Conservation (phyloP, 1,140 invertebrate species). For the Octopus sinensis region DNA sequence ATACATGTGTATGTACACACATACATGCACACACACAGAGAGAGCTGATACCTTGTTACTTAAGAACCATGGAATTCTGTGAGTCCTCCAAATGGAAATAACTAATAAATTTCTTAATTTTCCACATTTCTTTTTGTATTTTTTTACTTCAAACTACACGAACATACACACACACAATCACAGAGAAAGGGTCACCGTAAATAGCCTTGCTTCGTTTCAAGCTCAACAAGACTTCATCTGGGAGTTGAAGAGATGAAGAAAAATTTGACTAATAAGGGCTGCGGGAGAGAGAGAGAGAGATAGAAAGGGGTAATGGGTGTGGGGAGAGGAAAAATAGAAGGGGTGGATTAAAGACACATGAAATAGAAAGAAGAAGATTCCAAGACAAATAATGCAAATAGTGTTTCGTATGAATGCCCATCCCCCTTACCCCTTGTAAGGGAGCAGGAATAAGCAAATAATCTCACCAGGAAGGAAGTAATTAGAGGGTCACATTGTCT, state of each 20-base stretch:
- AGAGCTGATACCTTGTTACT: too few relatives aligned
- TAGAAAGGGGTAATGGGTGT: not conserved
- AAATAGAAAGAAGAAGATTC: not conserved
- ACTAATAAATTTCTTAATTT: too few relatives aligned
- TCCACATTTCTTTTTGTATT: not conserved
- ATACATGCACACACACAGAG: too few relatives aligned
- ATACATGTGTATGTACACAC: too few relatives aligned
- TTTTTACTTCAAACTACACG: not conserved
- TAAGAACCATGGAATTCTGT: too few relatives aligned
- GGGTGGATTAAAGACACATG: not conserved
- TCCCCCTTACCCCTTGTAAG: not conserved
- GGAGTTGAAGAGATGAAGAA: not conserved
- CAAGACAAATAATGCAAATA: not conserved
- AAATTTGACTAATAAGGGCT: not conserved
- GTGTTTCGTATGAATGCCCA: not conserved
- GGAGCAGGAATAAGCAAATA: not conserved
- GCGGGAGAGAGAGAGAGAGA: not conserved
- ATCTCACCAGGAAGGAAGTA: not conserved
- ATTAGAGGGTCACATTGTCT: not conserved
- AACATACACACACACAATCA: not conserved
- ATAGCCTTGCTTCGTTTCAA: not conserved
- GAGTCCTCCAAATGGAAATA: too few relatives aligned
- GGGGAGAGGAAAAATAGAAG: not conserved
- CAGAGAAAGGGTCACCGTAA: not conserved
- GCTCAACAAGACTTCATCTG: not conserved